A percentile compares a stretch with the other conserved stretches of the same genome.
These are phyloP conservation scores for Larimichthys polyactis DNA, from an alignment of 2,113 vertebrate species.

Conservation along the genomic window DNA sequence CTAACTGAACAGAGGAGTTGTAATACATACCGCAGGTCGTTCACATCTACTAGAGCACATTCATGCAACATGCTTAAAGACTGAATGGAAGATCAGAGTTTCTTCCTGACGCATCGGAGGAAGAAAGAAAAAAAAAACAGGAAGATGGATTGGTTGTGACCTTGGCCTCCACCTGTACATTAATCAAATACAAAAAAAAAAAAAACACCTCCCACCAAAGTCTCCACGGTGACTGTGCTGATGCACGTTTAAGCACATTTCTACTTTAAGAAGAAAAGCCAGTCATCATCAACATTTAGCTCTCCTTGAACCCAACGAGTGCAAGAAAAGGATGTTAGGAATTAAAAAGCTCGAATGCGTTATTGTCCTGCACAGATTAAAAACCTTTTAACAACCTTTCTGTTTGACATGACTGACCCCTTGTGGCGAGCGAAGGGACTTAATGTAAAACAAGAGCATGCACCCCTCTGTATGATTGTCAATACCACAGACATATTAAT, in stretches of 20 bases:
- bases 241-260: conserved; percentile 2
- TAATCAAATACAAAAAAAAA: conserved; percentile 10
- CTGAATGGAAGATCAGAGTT: too few species aligned
- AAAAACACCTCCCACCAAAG: not conserved
- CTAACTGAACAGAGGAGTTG: conserved; percentile 15
- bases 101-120: conserved; percentile 1
- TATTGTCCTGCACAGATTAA: conserved; percentile 22
- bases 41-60: not conserved
- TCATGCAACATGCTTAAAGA: not conserved
- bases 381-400: not conserved
- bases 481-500: conserved; percentile 35
- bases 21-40: conserved; percentile 14
- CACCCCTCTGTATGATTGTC: conserved; percentile 11
- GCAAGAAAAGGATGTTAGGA: conserved; percentile 4
- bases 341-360: conserved; percentile 26
- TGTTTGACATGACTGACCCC: conserved; percentile 75
- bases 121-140: not conserved
- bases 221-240: not conserved
- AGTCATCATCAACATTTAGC: conserved; percentile 12
- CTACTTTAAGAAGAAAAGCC: not conserved
- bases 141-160: conserved; percentile 20
- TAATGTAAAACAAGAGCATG: not conserved
- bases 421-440: conserved; percentile 57
- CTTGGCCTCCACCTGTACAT: conserved; percentile 23
- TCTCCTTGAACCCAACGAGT: conserved; percentile 3